Evolutionary conservation across 1,140 invertebrate species (phyloP).

Genomic region (Heliconius melpomene): DNA sequence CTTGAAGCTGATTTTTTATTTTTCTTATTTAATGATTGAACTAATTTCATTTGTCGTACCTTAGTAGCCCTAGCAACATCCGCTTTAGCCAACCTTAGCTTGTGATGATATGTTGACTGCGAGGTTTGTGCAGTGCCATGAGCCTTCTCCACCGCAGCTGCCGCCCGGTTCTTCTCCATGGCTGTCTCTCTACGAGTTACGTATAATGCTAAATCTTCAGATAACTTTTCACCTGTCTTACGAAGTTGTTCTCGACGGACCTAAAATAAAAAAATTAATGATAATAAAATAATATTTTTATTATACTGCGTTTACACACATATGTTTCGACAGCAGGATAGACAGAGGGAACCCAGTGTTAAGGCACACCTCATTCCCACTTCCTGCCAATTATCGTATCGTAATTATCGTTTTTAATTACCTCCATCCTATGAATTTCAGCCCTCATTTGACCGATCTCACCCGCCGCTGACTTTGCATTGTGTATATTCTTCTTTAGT

Average conservation of each 20-base stretch:
- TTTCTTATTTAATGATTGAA: neutral
- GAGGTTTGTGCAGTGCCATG: slow-evolving; percentile 60
- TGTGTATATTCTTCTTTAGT: slow-evolving; percentile 84
- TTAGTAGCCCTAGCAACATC: slow-evolving; percentile 70
- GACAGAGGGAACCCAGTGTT: too few relatives aligned
- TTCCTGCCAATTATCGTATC: too few relatives aligned
- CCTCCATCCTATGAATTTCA: slow-evolving; percentile 92
- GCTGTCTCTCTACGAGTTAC: slow-evolving; percentile 85
- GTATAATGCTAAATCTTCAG: slow-evolving; percentile 88
- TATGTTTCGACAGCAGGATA: too few relatives aligned
- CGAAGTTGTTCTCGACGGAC: slow-evolving; percentile 85
- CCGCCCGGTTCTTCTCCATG: slow-evolving; percentile 63
- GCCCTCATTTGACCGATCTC: slow-evolving; percentile 88
- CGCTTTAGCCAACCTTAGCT: slow-evolving; percentile 61
- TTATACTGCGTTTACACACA: too few relatives aligned
- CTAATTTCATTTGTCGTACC: slow-evolving; percentile 36
- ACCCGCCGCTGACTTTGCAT: slow-evolving; percentile 84
- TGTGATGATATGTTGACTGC: slow-evolving; percentile 67
- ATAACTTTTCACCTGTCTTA: slow-evolving; percentile 87
- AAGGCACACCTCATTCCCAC: too few relatives aligned
- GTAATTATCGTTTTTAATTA: slow-evolving; percentile 24
- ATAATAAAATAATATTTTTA: too few relatives aligned
- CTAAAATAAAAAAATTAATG: slow-evolving; percentile 46
- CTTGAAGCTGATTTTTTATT: too few relatives aligned
- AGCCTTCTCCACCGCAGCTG: slow-evolving; percentile 62